Percentiles rank a stretch among this genome's conserved stretches.
Evolutionary conservation across 2,797 vertebrate species (phyloP).

Genomic region (Microhierax caerulescens): DNA sequence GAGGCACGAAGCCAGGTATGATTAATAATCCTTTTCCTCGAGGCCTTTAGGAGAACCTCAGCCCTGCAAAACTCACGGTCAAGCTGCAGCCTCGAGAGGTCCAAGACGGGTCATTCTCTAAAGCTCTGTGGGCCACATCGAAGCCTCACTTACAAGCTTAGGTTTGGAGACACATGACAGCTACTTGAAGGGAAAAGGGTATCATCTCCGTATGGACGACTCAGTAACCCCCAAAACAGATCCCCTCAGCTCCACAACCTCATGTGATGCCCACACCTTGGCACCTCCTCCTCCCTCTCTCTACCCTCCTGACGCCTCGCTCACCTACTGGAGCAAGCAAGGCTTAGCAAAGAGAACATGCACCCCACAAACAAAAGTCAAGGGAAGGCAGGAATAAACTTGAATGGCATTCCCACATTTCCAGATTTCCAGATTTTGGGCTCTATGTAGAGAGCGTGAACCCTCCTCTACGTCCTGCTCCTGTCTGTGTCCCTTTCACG

Average conservation of each 20-base stretch:
- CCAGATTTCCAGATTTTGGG: slow-evolving; percentile 74
- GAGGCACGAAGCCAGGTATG: neutral
- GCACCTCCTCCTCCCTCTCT: neutral
- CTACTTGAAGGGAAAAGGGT: neutral
- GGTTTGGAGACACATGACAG: neutral
- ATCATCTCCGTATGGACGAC: neutral
- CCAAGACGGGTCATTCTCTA: neutral
- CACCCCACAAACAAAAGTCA: neutral
- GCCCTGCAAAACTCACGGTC: neutral
- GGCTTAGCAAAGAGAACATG: neutral
- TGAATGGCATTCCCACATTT: slow-evolving; percentile 59
- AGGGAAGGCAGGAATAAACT: neutral
- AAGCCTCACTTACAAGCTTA: neutral
- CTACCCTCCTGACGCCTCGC: neutral
- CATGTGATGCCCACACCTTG: neutral
- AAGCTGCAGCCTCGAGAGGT: neutral
- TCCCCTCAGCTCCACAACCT: neutral
- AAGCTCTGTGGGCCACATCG: neutral
- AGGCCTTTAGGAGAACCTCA: neutral
- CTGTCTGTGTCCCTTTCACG: slow-evolving; percentile 56
- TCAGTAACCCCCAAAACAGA: neutral
- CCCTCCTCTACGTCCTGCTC: slow-evolving; percentile 47
- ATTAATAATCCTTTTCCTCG: neutral
- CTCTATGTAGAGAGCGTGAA: slow-evolving; percentile 38
- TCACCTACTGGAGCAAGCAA: neutral